Evolutionary conservation across 2,888 invertebrate genomes (phyloP).

Genomic region (Drosophila ezoana): DNA sequence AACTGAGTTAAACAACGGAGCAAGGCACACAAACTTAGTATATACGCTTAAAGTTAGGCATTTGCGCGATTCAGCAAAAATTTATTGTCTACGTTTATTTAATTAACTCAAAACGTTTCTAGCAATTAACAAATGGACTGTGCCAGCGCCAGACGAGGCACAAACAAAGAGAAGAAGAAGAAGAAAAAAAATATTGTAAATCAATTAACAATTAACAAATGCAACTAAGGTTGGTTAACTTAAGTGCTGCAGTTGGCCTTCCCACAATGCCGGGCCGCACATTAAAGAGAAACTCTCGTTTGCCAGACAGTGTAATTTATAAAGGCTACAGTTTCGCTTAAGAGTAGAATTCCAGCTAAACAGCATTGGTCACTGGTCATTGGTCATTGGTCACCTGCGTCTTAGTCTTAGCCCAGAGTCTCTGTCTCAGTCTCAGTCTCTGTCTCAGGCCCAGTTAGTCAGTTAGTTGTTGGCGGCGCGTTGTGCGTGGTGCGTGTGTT

Average conservation of each 20-base stretch:
- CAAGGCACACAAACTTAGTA: background rate
- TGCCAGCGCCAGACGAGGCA: background rate
- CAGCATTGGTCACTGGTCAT: conserved; percentile 55
- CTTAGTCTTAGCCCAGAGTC: conserved; percentile 21
- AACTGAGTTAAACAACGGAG: conserved; percentile 5
- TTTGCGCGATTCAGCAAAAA: conserved; percentile 3
- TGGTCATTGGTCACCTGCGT: conserved; percentile 8
- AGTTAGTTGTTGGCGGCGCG: conserved; percentile 46
- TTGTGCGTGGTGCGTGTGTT: conserved; percentile 22
- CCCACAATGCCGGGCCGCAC: conserved; percentile 49
- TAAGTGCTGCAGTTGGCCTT: conserved; percentile 53
- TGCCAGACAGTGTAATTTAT: conserved; percentile 39
- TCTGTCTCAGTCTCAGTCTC: conserved; percentile 1
- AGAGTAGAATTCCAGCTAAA: conserved; percentile 51
- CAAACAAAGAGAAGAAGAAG: background rate
- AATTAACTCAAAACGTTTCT: conserved; percentile 13
- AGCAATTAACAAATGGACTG: conserved; percentile 51
- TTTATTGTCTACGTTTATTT: conserved; percentile 24
- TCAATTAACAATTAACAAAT: conserved; percentile 51
- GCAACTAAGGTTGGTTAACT: conserved; percentile 33
- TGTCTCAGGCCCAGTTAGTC: conserved; percentile 23
- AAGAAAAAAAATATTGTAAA: conserved; percentile 26
- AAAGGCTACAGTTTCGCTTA: conserved; percentile 8
- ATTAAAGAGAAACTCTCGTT: conserved; percentile 55
- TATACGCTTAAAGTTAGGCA: background rate